Conservation (phyloP, 2,113 vertebrate genomes). For the Scatophagus argus region DNA sequence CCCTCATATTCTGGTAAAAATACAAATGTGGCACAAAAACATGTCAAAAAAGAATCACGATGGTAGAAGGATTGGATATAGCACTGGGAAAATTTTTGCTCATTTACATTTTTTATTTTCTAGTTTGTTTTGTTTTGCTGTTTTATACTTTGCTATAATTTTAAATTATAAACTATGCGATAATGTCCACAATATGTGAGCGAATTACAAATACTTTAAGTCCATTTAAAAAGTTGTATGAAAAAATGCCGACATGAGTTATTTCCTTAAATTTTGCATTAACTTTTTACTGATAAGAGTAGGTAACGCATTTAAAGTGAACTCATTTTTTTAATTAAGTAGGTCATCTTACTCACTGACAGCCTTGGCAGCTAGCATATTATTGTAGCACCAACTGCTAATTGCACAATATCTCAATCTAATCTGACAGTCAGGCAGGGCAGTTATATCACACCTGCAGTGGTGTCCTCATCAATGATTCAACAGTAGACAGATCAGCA, state of each 20-base stretch:
- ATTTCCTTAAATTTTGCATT: background rate
- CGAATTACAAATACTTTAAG: background rate
- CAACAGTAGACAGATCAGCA: conserved; percentile 38
- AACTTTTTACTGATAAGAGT: background rate
- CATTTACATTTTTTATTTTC: background rate
- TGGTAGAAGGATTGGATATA: too few relatives aligned
- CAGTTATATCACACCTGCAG: background rate
- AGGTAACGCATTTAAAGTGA: background rate
- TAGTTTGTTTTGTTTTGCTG: too few relatives aligned
- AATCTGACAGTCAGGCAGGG: background rate
- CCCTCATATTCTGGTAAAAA: background rate
- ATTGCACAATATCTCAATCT: background rate
- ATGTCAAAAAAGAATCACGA: background rate
- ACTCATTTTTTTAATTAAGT: background rate
- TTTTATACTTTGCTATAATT: background rate
- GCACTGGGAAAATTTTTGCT: background rate
- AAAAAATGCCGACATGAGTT: background rate
- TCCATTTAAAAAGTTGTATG: background rate
- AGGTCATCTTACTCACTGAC: background rate
- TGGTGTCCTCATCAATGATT: conserved; percentile 38
- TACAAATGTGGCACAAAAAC: background rate
- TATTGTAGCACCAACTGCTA: background rate
- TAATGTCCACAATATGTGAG: background rate
- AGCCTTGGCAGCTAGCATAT: background rate
- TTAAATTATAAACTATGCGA: background rate